Percentiles rank a stretch among this genome's conserved stretches.
These are phyloP conservation scores for Malurus cyaneus DNA, from an alignment of 2,113 vertebrate genomes.

Conservation along the genomic window DNA sequence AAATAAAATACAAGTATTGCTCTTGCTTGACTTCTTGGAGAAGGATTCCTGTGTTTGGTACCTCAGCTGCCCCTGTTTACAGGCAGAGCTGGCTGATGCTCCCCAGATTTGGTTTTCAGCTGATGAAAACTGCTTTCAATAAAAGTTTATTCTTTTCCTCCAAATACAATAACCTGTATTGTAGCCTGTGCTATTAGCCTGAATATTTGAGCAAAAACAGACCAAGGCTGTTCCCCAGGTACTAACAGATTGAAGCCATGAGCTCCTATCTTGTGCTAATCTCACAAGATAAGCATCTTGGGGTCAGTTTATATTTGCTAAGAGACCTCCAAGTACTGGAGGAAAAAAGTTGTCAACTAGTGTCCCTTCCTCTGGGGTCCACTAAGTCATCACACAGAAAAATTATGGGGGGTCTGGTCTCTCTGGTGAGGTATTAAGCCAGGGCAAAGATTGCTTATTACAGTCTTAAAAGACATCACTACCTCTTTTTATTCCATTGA, in stretches of 20 bases:
- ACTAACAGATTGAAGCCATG: not conserved
- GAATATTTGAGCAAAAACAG: not conserved
- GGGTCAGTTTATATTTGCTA: not conserved
- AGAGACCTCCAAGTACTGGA: not conserved
- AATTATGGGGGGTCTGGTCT: not conserved
- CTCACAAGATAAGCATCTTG: not conserved
- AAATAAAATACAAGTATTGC: not conserved
- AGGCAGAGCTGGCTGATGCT: not conserved
- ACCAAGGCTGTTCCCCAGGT: not conserved
- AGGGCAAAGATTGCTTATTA: not conserved
- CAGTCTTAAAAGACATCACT: not conserved
- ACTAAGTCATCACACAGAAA: not conserved
- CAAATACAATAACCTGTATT: not conserved
- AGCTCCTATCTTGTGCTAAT: not conserved
- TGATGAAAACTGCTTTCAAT: not conserved
- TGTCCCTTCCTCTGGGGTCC: not conserved
- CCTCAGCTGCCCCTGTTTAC: not conserved
- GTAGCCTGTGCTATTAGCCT: not conserved
- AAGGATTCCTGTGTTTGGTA: not conserved
- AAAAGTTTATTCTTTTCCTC: not conserved
- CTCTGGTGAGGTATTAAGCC: not conserved
- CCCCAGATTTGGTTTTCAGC: not conserved
- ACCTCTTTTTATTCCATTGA: not conserved
- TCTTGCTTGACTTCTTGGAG: not conserved
- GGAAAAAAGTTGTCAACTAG: not conserved